Evolutionary conservation across 2,113 vertebrate genomes (phyloP), one percentile per base, ranked within the genome.

Genomic region (Sardina pilchardus): DNA sequence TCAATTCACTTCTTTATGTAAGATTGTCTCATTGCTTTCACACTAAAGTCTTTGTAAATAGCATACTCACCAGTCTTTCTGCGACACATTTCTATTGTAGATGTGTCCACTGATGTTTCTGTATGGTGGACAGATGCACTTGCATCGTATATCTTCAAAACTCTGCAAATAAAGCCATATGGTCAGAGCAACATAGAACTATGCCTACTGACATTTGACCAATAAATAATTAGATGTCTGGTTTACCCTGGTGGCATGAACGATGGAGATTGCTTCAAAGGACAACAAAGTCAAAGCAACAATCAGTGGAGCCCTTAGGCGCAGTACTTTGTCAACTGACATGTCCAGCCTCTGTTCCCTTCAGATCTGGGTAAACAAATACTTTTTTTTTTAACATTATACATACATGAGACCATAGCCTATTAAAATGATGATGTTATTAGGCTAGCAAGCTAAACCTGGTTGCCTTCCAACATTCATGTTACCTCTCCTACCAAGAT

Each of bases 111-210:
- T 96, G 92, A 98, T 95, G 91, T 99, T 98, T 86, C 97, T 95
- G 84, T 99, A 99, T 0, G 97, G 98, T 0, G 98, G 98, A 53
- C 98, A 99, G 93, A 98, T 97, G 89, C 98, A 99, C 89, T 98
- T 99, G 94, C 98, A 99, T 85, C 97, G 96, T 75, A 98, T 96
- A 89, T 99, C 98, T 94, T 97, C 97, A 0, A 96, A 97, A 89
- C 92, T 97, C 98, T 99, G 93, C 1, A 87, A 90, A 84, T 44
- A n/a, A 50, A 24, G 50, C 17, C 9, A 42, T 17, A 3, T 24
- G 14, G 19, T 81, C 24, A 26, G 14, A 48, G 44, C 71, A n/a
- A 45, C n/a, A 44, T 36, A 42, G 24, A 19, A 19, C 43, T 34
- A 10, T 8, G 16, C 0, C 14, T 9, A 4, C 7, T 10, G 4